Evolutionary conservation across 2,888 invertebrate species (phyloP).

Genomic region (Synanthedon myopaeformis): DNA sequence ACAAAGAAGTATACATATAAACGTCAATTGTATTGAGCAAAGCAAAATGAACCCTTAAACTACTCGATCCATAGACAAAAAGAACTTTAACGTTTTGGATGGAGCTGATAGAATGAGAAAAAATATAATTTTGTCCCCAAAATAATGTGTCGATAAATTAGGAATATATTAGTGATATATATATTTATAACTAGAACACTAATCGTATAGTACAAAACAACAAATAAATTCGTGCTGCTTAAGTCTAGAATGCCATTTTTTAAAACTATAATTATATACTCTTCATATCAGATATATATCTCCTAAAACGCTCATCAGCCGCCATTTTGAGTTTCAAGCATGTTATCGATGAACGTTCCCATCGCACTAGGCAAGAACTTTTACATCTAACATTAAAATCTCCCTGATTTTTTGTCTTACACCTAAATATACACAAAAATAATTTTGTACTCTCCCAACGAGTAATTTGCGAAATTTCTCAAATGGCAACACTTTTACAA

Average conservation of each 20-base stretch:
- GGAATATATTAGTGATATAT: constrained; percentile 49
- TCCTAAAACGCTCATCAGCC: not conserved
- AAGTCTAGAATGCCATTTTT: constrained; percentile 53
- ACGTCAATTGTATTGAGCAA: constrained; percentile 47
- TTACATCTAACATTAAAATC: constrained; percentile 56
- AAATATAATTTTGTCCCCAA: constrained; percentile 15
- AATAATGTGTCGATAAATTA: constrained; percentile 30
- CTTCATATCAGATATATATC: constrained; percentile 6
- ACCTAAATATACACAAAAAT: constrained; percentile 67
- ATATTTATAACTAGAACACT: constrained; percentile 42
- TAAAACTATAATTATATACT: constrained; percentile 28
- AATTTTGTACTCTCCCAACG: constrained; percentile 68
- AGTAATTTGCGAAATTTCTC: constrained; percentile 38
- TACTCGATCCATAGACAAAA: constrained; percentile 6
- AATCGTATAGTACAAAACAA: constrained; percentile 57
- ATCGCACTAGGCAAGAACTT: constrained; percentile 53
- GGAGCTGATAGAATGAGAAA: constrained; percentile 35
- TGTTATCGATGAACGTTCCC: constrained; percentile 2
- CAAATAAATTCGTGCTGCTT: constrained; percentile 70
- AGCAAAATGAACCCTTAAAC: constrained; percentile 15
- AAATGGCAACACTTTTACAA: constrained; percentile 54
- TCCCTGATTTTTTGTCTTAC: constrained; percentile 68
- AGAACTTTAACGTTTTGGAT: constrained; percentile 26
- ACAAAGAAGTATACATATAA: constrained; percentile 42
- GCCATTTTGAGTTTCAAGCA: constrained; percentile 1